Evolutionary conservation across 1,140 invertebrate genomes (phyloP), one percentile per base, ranked within the genome.

Genomic region (Drosophila sulfurigaster): DNA sequence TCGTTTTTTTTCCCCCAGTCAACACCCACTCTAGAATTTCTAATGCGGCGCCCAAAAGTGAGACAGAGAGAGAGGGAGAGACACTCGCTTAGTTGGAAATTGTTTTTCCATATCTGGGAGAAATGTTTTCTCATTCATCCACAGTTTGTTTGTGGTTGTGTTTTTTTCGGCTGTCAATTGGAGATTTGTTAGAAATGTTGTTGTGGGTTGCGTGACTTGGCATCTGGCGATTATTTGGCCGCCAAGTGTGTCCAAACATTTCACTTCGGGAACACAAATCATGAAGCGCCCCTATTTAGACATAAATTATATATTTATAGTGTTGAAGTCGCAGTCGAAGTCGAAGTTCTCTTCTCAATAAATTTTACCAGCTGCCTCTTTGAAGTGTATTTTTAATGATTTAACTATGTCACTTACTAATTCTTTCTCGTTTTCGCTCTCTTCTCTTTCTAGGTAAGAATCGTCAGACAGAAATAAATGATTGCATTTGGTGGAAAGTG

Each of bases 241-340:
- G 74, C 58, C 79, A 63, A 64, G 64, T 67, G 71, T 75, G 66
- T 67, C 43, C 35, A 59, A 79, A 64, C 62, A 75, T 71, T 74
- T 85, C 64, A 75, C 73, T 75, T 70, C 54, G 15, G 20, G 41
- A 49, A 48, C 59, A 78, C 78, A 87, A 85, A 87, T 86, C 78
- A 81, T 85, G 20, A 32, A 58, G 52, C 8, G 54, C 60, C 82
- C 68, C 82, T 70, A 79, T 82, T 76, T 86, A 63, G 65, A 64
- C 71, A 82, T 86, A 86, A 82, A 79, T 82, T 67, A 85, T 77
- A 76, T 76, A 86, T 87, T 79, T 82, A 87, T 86, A 87, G 71
- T 63, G 46, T 25, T 25, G 3, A 25, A 25, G 35, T 43, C 8
- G 51, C 35, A 45, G 28, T 45, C 6, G 32, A 82, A 82, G 63